Base-by-base conservation (phyloP, 2,797 vertebrate species). In the Acomys russatus region DNA sequence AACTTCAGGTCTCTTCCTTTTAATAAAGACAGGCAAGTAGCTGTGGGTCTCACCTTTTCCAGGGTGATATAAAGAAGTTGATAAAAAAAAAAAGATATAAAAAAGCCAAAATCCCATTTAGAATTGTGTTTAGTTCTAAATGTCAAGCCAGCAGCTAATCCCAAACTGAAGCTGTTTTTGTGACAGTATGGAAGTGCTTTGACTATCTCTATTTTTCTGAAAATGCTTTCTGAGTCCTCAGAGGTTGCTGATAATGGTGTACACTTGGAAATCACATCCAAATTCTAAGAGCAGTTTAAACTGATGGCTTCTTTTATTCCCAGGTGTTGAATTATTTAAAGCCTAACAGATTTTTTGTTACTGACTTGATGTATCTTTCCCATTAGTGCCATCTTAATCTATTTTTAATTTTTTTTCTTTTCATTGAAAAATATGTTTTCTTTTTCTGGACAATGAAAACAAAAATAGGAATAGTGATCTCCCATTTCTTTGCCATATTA, bases 241-340 rank as follows among this genome's bases (percentile, higher is more conserved):
- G 74, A 91, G 76, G 74, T 93, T 87, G 54, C 28, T 56, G 30
- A 33, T 35, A 51, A 66, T 11, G 51, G 73, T 14, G 22, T 33
- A 95, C 35, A 56, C 51, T 82, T 61, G 35, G 35, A 92, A 88
- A 91, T 86, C 73, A 61, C 59, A 56, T 85, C 83, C 71, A 85
- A 82, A 23, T 82, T 38, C n/a, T 73, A 78, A 14, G 74, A 68
- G 28, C 76, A 38, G 71, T 91, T 66, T 59, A 78, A 59, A 85
- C 54, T 25, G 9, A 70, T 28, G 44, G 33, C 23, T 61, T 12
- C 28, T 96, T 82, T 91, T 38, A 90, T 77, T 82, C 17, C 44
- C 14, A 68, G 54, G 9, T 64, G 92, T 61, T 88, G 49, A 84
- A 59, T 96, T 76, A 68, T 91, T 93, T 92, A 74, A 79, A 71